Conservation (phyloP, 2,797 vertebrate genomes). For the Spheniscus humboldti region DNA sequence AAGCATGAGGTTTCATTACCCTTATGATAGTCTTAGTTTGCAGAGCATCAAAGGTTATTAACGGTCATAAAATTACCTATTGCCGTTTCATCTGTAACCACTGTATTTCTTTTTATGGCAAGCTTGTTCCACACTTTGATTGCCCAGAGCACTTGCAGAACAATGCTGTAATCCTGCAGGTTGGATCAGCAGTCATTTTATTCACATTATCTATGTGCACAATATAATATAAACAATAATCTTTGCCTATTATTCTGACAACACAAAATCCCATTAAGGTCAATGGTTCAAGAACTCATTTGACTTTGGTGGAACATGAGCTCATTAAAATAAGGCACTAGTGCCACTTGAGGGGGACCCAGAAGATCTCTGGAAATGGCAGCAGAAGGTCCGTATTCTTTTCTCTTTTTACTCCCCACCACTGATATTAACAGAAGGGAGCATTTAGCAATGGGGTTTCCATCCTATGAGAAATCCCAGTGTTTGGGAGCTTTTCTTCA, state of each 20-base stretch:
- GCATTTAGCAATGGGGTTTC: not conserved
- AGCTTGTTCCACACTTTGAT: not conserved
- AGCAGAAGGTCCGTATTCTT: not conserved
- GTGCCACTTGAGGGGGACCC: not conserved
- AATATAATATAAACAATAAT: slow-evolving; percentile 12
- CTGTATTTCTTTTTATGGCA: not conserved
- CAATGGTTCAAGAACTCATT: slow-evolving; percentile 23
- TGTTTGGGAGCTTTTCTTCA: not conserved
- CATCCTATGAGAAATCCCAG: not conserved
- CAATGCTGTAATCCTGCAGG: not conserved
- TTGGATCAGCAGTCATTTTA: not conserved
- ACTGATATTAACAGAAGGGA: not conserved
- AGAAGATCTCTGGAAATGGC: not conserved
- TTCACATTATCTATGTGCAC: not conserved
- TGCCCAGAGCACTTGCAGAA: not conserved
- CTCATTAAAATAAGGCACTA: not conserved
- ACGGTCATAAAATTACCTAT: slow-evolving; percentile 20
- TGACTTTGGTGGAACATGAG: not conserved
- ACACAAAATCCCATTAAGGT: slow-evolving; percentile 11
- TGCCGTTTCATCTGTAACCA: not conserved
- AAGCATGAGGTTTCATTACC: slow-evolving; percentile 34
- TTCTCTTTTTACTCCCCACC: not conserved
- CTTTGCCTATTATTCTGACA: slow-evolving; percentile 10
- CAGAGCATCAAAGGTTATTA: slow-evolving; percentile 23
- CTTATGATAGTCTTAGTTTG: slow-evolving; percentile 5